These are phyloP conservation scores for Sabatieria punctata DNA, from an alignment of 2,888 invertebrate genomes.

Conservation along the genomic window DNA sequence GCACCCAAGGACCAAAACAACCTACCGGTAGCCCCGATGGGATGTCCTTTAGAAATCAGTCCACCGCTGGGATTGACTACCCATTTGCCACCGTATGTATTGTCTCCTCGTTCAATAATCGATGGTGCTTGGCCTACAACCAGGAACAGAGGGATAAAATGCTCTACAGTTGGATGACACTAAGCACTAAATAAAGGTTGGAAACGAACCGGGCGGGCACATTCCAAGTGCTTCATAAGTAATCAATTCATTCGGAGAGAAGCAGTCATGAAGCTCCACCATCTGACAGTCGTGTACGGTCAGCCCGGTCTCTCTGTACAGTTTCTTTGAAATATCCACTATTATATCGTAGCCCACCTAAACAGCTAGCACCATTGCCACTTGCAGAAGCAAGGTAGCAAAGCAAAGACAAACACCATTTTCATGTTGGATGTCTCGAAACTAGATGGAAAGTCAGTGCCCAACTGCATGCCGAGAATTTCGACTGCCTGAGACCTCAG, in stretches of 20 bases:
- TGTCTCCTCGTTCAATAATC: slow-evolving; percentile 78
- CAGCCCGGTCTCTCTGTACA: slow-evolving; percentile 50
- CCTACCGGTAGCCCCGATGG: slow-evolving; percentile 75
- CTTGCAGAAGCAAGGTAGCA: too few species aligned
- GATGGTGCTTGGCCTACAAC: slow-evolving; percentile 72
- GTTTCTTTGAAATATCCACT: slow-evolving; percentile 44
- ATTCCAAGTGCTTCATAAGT: slow-evolving; percentile 91
- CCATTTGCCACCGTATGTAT: slow-evolving; percentile 89
- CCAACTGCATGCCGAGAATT: slow-evolving; percentile 90
- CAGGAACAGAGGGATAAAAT: slow-evolving; percentile 8
- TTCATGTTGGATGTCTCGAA: slow-evolving; percentile 62
- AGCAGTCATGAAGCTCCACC: slow-evolving; percentile 92
- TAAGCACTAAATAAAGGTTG: neutral
- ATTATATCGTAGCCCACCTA: slow-evolving; percentile 84
- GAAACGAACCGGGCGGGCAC: slow-evolving; percentile 47
- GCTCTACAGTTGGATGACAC: neutral
- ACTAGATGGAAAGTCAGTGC: slow-evolving; percentile 68
- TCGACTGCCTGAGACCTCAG: slow-evolving; percentile 75
- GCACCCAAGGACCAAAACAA: too few species aligned
- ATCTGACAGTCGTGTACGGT: slow-evolving; percentile 44
- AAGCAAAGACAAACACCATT: too few species aligned
- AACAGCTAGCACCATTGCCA: too few species aligned
- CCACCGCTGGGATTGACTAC: slow-evolving; percentile 98
- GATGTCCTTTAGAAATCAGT: slow-evolving; percentile 96
- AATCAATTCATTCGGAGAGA: slow-evolving; percentile 86